Evolutionary conservation across 2,113 vertebrate genomes (phyloP).

Genomic region (Pitta sordida): DNA sequence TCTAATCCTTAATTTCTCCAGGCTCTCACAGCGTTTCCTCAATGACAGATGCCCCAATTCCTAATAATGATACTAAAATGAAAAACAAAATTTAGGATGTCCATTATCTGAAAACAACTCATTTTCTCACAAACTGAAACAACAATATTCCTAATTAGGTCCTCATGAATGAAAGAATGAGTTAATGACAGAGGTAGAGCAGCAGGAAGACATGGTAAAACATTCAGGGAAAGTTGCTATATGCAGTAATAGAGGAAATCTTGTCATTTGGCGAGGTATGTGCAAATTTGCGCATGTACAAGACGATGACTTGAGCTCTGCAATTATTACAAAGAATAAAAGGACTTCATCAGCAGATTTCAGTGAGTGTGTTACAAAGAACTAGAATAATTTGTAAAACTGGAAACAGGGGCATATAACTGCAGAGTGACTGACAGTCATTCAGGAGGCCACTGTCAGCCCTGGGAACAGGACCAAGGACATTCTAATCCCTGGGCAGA

Average conservation of each 20-base stretch:
- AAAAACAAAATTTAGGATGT: background rate
- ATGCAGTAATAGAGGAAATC: background rate
- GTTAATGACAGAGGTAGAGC: background rate
- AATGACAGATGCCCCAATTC: background rate
- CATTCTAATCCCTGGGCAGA: conserved; percentile 15
- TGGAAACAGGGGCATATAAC: background rate
- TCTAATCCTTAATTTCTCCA: background rate
- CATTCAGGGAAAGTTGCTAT: background rate
- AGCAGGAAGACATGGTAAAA: background rate
- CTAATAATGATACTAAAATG: background rate
- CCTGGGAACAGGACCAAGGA: conserved; percentile 44
- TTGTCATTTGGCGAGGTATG: background rate
- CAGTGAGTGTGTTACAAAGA: conserved; percentile 24
- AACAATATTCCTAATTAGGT: background rate
- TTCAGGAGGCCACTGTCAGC: conserved; percentile 7
- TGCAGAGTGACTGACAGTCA: conserved; percentile 20
- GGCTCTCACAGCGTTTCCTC: background rate
- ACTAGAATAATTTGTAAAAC: background rate
- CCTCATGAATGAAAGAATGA: background rate
- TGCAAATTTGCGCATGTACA: background rate
- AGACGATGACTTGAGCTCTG: background rate
- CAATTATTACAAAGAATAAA: conserved; percentile 37
- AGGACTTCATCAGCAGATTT: conserved; percentile 44
- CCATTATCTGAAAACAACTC: background rate
- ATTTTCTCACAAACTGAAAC: background rate